Evolutionary conservation across 2,113 vertebrate genomes (phyloP).

Genomic region (Oceanodroma tethys): DNA sequence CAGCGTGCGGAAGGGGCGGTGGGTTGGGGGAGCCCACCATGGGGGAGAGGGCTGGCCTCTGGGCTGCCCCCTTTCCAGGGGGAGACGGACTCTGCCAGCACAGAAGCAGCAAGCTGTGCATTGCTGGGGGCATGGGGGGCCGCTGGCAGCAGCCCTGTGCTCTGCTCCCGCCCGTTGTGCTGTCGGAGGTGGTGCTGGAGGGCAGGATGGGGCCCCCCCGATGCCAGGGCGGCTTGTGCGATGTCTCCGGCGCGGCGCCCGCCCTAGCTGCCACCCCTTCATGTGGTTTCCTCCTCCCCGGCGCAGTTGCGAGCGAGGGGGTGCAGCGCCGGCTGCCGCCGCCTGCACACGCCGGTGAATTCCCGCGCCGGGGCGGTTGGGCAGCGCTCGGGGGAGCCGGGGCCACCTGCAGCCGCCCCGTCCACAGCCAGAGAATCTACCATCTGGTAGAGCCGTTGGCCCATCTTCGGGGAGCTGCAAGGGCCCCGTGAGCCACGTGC

Average conservation of each 20-base stretch:
- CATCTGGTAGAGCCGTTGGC: neutral
- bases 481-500: neutral
- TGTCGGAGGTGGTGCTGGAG: neutral
- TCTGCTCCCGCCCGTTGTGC: neutral
- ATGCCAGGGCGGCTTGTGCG: fast-evolving
- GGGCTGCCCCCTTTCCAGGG: neutral
- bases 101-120: neutral
- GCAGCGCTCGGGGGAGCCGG: neutral
- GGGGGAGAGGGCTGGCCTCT: neutral
- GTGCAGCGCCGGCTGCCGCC: neutral
- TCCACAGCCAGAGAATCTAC: neutral
- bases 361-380: neutral
- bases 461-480: fast-evolving
- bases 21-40: fast-evolving
- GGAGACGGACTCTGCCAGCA: too few relatives aligned
- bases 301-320: neutral
- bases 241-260: fast-evolving
- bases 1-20: fast-evolving
- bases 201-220: neutral
- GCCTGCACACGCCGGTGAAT: neutral
- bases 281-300: constrained; percentile 40
- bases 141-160: neutral
- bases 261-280: neutral
- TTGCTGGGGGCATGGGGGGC: neutral
- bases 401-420: neutral